Evolutionary conservation across 2,113 vertebrate species (phyloP).

Genomic region (Albula goreensis): DNA sequence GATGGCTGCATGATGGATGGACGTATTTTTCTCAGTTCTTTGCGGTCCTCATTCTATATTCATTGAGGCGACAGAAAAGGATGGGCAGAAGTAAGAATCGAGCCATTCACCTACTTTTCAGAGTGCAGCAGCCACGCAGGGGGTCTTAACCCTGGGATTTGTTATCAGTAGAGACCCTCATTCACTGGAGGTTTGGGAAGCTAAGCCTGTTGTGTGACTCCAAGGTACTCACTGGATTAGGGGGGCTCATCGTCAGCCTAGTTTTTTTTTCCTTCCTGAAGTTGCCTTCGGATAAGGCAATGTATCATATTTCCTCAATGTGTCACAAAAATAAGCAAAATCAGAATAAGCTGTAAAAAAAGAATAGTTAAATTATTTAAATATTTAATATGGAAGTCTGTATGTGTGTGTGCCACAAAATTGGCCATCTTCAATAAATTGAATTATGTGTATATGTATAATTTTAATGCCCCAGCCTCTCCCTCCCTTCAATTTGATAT

Average conservation of each 20-base stretch:
- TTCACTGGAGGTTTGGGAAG: slow-evolving; percentile 9
- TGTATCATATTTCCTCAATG: slow-evolving; percentile 18
- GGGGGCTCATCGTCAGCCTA: slow-evolving; percentile 17
- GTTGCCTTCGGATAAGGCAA: slow-evolving; percentile 11
- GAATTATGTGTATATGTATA: no score
- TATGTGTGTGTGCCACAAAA: neutral
- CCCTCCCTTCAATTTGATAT: neutral
- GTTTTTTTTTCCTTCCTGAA: neutral
- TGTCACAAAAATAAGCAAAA: neutral
- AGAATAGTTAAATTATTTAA: slow-evolving; percentile 39
- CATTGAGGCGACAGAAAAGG: neutral
- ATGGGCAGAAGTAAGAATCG: neutral
- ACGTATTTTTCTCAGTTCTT: neutral
- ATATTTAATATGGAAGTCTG: slow-evolving; percentile 30
- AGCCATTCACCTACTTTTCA: neutral
- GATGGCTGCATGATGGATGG: neutral
- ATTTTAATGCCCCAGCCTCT: neutral
- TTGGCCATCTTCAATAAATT: no score
- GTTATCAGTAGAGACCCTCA: neutral
- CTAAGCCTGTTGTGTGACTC: slow-evolving; percentile 35
- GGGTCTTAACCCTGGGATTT: neutral
- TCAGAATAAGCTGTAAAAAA: slow-evolving; percentile 14
- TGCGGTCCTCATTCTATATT: neutral
- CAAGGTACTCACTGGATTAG: slow-evolving; percentile 36
- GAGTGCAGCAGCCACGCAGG: neutral